phyloP scores from a whole-genome alignment of 2,797 vertebrate genomes.

The Arctocebus calabarensis region DNA sequence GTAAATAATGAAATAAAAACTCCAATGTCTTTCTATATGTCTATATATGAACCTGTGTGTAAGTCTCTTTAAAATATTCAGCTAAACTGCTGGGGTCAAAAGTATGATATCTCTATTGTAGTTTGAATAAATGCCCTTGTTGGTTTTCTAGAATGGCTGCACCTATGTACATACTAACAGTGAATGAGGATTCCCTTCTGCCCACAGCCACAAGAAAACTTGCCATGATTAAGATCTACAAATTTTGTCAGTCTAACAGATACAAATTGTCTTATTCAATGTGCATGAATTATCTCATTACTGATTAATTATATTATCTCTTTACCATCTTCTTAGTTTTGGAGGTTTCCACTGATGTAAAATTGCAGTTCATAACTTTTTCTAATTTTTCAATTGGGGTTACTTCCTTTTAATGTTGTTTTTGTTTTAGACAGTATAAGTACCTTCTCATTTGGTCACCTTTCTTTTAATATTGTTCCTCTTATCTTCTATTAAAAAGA shows the following conservation, averaged over 20 bases:
- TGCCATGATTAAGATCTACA: neutral
- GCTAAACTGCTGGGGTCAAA: neutral
- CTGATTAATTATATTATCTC: neutral
- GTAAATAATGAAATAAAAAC: neutral
- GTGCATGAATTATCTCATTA: conserved; percentile 14
- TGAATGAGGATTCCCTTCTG: neutral
- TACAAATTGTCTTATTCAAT: neutral
- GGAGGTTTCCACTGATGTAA: neutral
- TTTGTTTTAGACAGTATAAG: neutral
- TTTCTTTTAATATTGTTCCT: neutral
- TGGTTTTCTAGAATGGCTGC: neutral
- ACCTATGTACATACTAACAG: neutral
- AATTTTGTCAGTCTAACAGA: neutral
- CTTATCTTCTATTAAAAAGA: neutral
- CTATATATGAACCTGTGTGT: neutral
- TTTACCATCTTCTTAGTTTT: neutral
- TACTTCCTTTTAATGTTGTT: neutral
- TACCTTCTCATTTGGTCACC: neutral
- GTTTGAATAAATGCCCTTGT: neutral
- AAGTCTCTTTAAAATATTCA: neutral
- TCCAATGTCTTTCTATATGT: neutral
- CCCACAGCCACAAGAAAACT: neutral
- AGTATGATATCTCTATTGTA: neutral
- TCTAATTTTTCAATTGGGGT: neutral
- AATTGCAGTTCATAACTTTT: neutral